Evolutionary conservation across 2,113 vertebrate species (phyloP), one percentile per base, ranked within the genome.

Genomic region (Nyctibius bracteatus): DNA sequence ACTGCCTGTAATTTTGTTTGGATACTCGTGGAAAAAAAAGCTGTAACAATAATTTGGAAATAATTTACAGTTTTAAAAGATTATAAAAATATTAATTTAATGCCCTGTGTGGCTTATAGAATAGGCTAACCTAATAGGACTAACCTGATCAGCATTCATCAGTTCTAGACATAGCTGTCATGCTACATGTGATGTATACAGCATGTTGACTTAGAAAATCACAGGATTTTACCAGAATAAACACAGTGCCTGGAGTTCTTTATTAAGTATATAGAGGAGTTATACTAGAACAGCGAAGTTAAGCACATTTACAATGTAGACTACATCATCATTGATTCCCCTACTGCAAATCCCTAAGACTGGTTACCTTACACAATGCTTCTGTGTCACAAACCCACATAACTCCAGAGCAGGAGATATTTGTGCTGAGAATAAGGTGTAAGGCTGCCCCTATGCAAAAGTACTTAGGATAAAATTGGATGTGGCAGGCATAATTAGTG

Each of bases 1-100:
- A 68, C 35, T 89, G 55, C 30, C 30, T 70, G 55, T 72, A 94
- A 96, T 96, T 96, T 80, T 94, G 41, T 79, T 94, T 73, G 39
- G 33, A 65, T 63, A 52, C 10, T 65, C 1, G 0, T 41, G 55
- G 3, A 6, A 12, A 43, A 43, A 79, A 72, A 49, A 39, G 3
- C 13, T n/a, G 19, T 30, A 77, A 63, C 39, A 88, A 90, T 82
- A 82, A 80, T 30, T 72, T 81, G 37, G n/a, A 74, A 95, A 90
- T 25, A n/a, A 75, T 44, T 44, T 90, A 18, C 3, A 43, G 52
- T 88, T 65, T 58, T 19, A 39, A 78, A 55, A 71, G 5, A 66
- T 54, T 41, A 33, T 47, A 61, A 78, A 81, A 81, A 73, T 58
- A 43, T 25, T 58, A 3, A 39, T 78, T 74, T 86, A 55, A 61